Percentiles rank a stretch among this genome's conserved stretches.
Conservation (phyloP, 1,140 invertebrate genomes). For the Rhynchophorus ferrugineus region DNA sequence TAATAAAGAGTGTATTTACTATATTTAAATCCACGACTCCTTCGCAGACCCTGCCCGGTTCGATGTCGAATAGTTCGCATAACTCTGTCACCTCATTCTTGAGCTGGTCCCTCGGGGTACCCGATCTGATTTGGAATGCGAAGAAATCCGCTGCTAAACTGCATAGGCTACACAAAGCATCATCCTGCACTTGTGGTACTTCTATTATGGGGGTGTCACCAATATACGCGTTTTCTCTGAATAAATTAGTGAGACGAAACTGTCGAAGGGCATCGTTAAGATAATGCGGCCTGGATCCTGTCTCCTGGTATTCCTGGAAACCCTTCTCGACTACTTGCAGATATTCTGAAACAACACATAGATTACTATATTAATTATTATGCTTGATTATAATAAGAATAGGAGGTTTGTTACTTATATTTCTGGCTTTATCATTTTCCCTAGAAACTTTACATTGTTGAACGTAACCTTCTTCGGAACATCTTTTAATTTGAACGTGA, state of each 20-base stretch:
- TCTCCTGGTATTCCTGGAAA: slow-evolving; percentile 13
- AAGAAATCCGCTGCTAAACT: slow-evolving; percentile 7
- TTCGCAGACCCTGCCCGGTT: slow-evolving; percentile 9
- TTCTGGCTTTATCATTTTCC: too few relatives aligned
- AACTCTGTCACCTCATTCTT: neutral
- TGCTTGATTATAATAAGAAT: too few relatives aligned
- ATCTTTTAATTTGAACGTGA: too few relatives aligned
- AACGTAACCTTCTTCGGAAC: too few relatives aligned
- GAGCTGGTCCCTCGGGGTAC: slow-evolving; percentile 3
- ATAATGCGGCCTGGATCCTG: slow-evolving; percentile 6
- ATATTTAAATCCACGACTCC: slow-evolving; percentile 13
- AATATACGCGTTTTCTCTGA: slow-evolving; percentile 8
- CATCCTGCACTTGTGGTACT: slow-evolving; percentile 1
- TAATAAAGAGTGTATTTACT: too few relatives aligned
- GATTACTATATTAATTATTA: too few relatives aligned
- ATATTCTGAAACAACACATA: too few relatives aligned
- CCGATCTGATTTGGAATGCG: slow-evolving; percentile 8
- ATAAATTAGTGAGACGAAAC: slow-evolving; percentile 16
- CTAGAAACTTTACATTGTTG: too few relatives aligned
- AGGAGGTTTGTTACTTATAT: too few relatives aligned
- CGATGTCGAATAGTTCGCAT: slow-evolving; percentile 12
- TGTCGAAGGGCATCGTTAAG: slow-evolving; percentile 4
- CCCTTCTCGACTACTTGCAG: slow-evolving; percentile 9
- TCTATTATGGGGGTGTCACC: neutral
- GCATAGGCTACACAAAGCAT: slow-evolving; percentile 12